Percentiles rank a stretch among this genome's conserved stretches.
These are phyloP conservation scores for Apeltes quadracus DNA, from an alignment of 2,113 vertebrate genomes.

Conservation along the genomic window DNA sequence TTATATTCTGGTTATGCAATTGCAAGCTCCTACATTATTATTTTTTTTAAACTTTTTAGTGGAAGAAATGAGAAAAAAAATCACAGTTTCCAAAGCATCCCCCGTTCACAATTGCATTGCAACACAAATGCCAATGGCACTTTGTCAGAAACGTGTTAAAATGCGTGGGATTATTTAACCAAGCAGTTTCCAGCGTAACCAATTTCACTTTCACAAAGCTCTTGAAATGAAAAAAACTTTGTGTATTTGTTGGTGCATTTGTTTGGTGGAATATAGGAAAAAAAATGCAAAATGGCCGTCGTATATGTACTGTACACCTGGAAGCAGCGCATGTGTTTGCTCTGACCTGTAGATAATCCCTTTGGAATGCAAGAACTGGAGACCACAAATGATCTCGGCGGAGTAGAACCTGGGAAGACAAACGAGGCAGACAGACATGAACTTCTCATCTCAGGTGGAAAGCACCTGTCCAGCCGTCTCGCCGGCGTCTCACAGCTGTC, in stretches of 20 bases:
- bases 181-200: constrained; percentile 19
- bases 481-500: constrained; percentile 9
- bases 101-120: constrained; percentile 20
- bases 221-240: constrained; percentile 12
- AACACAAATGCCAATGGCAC: constrained; percentile 32
- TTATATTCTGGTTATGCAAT: not conserved
- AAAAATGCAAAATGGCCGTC: not conserved
- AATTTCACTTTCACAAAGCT: constrained; percentile 27
- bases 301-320: not conserved
- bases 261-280: not conserved
- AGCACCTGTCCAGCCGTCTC: not conserved
- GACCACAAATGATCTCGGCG: constrained; percentile 93
- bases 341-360: constrained; percentile 96
- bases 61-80: not conserved
- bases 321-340: constrained; percentile 24
- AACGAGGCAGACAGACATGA: constrained; percentile 40
- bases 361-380: constrained; percentile 95
- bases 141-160: constrained; percentile 29
- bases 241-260: not conserved
- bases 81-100: constrained; percentile 4
- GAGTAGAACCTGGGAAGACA: constrained; percentile 89
- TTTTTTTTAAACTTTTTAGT: not conserved
- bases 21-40: not conserved
- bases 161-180: constrained; percentile 51
- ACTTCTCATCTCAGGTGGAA: constrained; percentile 13